A percentile compares a stretch with the other conserved stretches of the same genome.
phyloP scores from a whole-genome alignment of 2,888 invertebrate genomes.

The Brachynemurus nebulosus region DNA sequence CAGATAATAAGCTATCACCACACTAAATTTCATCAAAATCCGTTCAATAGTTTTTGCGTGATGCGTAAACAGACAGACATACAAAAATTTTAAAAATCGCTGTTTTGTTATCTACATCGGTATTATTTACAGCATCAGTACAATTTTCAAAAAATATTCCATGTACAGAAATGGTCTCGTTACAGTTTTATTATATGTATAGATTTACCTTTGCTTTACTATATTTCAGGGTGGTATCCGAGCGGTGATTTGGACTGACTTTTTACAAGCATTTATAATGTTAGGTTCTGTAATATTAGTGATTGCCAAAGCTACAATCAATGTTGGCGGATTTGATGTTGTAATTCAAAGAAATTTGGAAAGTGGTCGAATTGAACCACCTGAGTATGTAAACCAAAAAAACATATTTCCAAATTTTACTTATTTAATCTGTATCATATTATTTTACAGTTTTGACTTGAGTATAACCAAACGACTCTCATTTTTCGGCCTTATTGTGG shows the following conservation, averaged over 20 bases:
- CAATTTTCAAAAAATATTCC: too few relatives aligned
- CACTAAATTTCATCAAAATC: too few relatives aligned
- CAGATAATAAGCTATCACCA: too few relatives aligned
- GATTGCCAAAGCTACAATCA: slow-evolving; percentile 56
- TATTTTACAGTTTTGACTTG: slow-evolving; percentile 38
- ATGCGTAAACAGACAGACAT: too few relatives aligned
- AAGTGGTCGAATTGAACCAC: slow-evolving; percentile 54
- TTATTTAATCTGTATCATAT: slow-evolving; percentile 17
- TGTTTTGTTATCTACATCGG: neutral
- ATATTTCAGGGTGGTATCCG: slow-evolving; percentile 68
- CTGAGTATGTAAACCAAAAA: slow-evolving; percentile 44
- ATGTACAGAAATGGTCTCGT: too few relatives aligned
- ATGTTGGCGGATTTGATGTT: slow-evolving; percentile 51
- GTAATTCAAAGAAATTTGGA: slow-evolving; percentile 52
- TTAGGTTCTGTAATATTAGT: slow-evolving; percentile 58
- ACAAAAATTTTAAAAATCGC: too few relatives aligned
- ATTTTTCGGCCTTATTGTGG: slow-evolving; percentile 40
- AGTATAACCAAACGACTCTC: slow-evolving; percentile 62
- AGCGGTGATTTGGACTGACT: slow-evolving; percentile 74
- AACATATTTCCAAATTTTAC: neutral
- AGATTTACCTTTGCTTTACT: slow-evolving; percentile 6
- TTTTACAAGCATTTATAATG: slow-evolving; percentile 64
- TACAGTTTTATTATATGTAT: too few relatives aligned
- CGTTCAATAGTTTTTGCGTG: too few relatives aligned
- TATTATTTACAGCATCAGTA: too few relatives aligned